phyloP scores from a whole-genome alignment of 2,113 vertebrate species.

The Theristicus caerulescens region DNA sequence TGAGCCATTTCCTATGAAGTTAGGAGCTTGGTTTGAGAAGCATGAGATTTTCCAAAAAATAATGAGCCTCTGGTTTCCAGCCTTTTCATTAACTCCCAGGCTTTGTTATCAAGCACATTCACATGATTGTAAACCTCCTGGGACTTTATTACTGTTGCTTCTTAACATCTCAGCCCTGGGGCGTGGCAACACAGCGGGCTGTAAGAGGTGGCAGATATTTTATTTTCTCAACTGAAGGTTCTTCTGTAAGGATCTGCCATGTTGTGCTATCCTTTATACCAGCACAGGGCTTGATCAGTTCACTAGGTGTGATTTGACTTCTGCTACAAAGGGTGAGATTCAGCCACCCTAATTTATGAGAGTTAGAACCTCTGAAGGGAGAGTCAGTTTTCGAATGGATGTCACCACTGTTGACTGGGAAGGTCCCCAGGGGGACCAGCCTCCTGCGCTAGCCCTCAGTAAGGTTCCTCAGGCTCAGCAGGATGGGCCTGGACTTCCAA shows the following conservation, averaged over 20 bases:
- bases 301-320: neutral
- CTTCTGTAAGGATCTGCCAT: neutral
- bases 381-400: neutral
- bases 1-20: neutral
- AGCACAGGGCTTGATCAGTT: neutral
- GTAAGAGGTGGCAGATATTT: neutral
- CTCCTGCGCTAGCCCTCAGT: neutral
- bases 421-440: neutral
- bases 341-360: neutral
- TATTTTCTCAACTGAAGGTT: neutral
- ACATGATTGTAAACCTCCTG: neutral
- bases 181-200: fast-evolving
- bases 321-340: neutral
- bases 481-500: neutral
- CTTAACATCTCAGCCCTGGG: neutral
- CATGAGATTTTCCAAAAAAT: neutral
- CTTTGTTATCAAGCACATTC: neutral
- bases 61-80: neutral
- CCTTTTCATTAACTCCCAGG: neutral
- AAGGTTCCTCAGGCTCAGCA: neutral
- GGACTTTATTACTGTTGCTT: neutral
- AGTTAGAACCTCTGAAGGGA: neutral
- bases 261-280: neutral
- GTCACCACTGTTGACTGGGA: neutral
- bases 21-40: neutral